phyloP scores from a whole-genome alignment of 2,888 invertebrate species.

The Heteropelma amictum region DNA sequence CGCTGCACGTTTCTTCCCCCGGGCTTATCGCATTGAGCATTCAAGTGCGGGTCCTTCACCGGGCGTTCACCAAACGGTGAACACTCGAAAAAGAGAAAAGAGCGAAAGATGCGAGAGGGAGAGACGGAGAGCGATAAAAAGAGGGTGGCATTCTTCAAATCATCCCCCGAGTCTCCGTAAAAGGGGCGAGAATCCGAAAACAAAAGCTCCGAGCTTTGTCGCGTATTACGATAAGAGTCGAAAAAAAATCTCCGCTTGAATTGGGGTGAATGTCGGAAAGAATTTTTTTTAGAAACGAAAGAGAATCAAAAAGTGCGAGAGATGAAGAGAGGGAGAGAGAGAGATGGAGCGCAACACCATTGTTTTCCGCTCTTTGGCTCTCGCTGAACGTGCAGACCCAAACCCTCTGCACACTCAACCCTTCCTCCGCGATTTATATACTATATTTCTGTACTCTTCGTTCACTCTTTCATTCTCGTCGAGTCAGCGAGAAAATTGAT shows the following conservation, averaged over 20 bases:
- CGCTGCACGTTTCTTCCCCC: slow-evolving; percentile 26
- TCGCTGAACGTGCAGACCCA: slow-evolving; percentile 30
- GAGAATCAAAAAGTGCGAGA: slow-evolving; percentile 8
- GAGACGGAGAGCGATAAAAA: not conserved
- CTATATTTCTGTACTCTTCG: not conserved
- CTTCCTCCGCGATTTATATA: not conserved
- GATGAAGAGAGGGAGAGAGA: slow-evolving; percentile 24
- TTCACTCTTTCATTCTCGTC: slow-evolving; percentile 6
- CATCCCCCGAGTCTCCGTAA: not conserved
- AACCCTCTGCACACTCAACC: slow-evolving; percentile 15
- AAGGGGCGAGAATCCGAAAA: slow-evolving; percentile 35
- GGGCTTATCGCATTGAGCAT: slow-evolving; percentile 25
- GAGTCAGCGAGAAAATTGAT: not conserved
- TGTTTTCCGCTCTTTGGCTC: slow-evolving; percentile 58
- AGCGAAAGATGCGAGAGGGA: not conserved
- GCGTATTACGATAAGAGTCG: slow-evolving; percentile 25
- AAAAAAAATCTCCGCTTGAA: slow-evolving; percentile 17
- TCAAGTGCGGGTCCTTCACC: slow-evolving; percentile 49
- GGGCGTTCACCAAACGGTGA: slow-evolving; percentile 38
- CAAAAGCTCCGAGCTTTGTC: slow-evolving; percentile 38
- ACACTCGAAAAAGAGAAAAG: slow-evolving; percentile 28
- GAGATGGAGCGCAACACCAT: slow-evolving; percentile 62
- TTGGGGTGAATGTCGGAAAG: slow-evolving; percentile 28
- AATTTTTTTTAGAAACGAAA: not conserved
- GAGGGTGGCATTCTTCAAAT: not conserved